Evolutionary conservation across 1,140 invertebrate genomes (phyloP), one percentile per base, ranked within the genome.

Genomic region (Phymastichus coffea): DNA sequence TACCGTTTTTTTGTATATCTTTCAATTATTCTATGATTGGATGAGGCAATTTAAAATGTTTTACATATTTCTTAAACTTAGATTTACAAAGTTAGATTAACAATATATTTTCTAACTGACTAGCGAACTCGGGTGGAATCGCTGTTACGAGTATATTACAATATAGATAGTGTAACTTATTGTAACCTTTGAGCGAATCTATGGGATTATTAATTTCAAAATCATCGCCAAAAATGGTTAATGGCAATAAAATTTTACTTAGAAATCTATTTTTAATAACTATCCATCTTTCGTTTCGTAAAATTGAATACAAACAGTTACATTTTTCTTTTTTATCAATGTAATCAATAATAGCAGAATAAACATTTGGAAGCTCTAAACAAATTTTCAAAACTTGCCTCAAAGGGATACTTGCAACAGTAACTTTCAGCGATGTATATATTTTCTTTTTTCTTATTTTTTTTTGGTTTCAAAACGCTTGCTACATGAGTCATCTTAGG

Each of bases 131-230:
- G 10, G 57, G 63, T 28, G 74, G 71, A 37, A 74, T 64, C 35
- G 65, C 63, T 17, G 66, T 44, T n/a, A n/a, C n/a, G n/a, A n/a
- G n/a, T 26, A 76, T 56, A 52, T 33, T 53, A 63, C 49, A 66
- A 60, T 73, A 74, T 3, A 72, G 57, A 20, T 56, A 63, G 26
- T 71, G 65, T n/a, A 74, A 20, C 65, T 73, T 72, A 53, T 72
- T 66, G 14, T 66, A 25, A 35, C 20, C 59, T 33, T 64, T 51
- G 57, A 72, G 64, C 22, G 70, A 66, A 12, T 71, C 68, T 15
- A 74, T n/a, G n/a, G n/a, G n/a, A n/a, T n/a, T n/a, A n/a, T n/a
- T n/a, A n/a, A n/a, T n/a, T n/a, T n/a, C n/a, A 43, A 70, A 65
- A 51, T 75, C 73, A 53, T 75, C 73, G 26, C 63, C 69, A 61